A percentile compares a stretch with the other conserved stretches of the same genome.
These are phyloP conservation scores for Tolypeutes matacus DNA, from an alignment of 2,797 vertebrate genomes.

Conservation along the genomic window DNA sequence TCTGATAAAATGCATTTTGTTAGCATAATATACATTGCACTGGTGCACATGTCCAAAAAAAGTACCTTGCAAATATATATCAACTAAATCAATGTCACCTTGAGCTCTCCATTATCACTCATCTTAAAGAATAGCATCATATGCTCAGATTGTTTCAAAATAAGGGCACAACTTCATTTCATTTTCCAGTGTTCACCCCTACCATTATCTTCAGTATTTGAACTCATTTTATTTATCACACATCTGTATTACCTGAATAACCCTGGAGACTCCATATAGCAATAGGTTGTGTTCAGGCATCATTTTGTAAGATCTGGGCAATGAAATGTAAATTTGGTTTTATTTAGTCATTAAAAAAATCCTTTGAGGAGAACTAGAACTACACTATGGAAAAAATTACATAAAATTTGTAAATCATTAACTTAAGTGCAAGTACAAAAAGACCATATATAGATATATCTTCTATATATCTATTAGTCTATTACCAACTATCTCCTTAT, in stretches of 20 bases:
- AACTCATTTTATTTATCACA: not conserved
- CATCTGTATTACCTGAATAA: not conserved
- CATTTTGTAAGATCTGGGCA: not conserved
- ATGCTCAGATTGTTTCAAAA: not conserved
- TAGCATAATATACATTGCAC: not conserved
- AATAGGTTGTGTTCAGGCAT: not conserved
- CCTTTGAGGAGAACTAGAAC: slow-evolving; percentile 42
- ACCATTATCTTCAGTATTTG: not conserved
- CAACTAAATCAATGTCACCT: not conserved
- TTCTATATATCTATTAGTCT: not conserved
- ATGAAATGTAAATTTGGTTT: slow-evolving; percentile 14
- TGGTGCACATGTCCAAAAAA: not conserved
- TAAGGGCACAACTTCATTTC: not conserved
- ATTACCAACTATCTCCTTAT: not conserved
- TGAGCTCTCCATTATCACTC: not conserved
- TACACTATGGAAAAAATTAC: not conserved
- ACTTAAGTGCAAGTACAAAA: not conserved
- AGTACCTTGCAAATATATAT: not conserved
- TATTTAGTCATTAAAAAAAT: not conserved
- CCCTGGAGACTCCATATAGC: not conserved
- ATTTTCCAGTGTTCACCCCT: not conserved
- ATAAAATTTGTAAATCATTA: not conserved
- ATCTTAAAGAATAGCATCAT: not conserved
- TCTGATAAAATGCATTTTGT: slow-evolving; percentile 42
- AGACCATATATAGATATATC: not conserved